phyloP scores from a whole-genome alignment of 2,888 invertebrate genomes.

The Eulithis testata region DNA sequence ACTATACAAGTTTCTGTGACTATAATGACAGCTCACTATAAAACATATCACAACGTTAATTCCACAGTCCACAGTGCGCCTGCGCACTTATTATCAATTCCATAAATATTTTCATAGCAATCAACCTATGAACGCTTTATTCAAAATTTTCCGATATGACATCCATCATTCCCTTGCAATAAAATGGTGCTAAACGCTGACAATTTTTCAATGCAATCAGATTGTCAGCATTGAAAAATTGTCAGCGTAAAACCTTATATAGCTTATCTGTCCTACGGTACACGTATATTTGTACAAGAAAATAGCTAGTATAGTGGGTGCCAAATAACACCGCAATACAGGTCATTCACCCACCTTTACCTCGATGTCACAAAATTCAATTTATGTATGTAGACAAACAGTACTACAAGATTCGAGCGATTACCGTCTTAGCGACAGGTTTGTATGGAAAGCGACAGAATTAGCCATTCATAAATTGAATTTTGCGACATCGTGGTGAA shows the following conservation, averaged over 20 bases:
- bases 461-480: too few relatives aligned
- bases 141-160: conserved; percentile 67
- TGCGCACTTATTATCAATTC: conserved; percentile 57
- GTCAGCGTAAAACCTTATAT: conserved; percentile 20
- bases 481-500: too few relatives aligned
- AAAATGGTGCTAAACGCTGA: conserved; percentile 26
- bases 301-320: background rate
- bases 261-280: conserved; percentile 25
- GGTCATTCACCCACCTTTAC: too few relatives aligned
- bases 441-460: too few relatives aligned
- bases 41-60: conserved; percentile 51
- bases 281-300: conserved; percentile 4
- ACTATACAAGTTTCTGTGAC: conserved; percentile 14
- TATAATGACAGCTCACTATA: conserved; percentile 43
- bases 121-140: conserved; percentile 71
- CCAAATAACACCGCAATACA: too few relatives aligned
- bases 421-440: too few relatives aligned
- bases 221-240: too few relatives aligned
- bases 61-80: conserved; percentile 43
- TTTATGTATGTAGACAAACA: too few relatives aligned
- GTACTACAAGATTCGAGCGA: too few relatives aligned
- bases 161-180: conserved; percentile 59
- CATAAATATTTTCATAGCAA: conserved; percentile 75
- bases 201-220: conserved; percentile 41
- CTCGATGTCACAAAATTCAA: too few relatives aligned